Evolutionary conservation across 2,113 vertebrate species (phyloP).

Genomic region (Catharus bicknelli): DNA sequence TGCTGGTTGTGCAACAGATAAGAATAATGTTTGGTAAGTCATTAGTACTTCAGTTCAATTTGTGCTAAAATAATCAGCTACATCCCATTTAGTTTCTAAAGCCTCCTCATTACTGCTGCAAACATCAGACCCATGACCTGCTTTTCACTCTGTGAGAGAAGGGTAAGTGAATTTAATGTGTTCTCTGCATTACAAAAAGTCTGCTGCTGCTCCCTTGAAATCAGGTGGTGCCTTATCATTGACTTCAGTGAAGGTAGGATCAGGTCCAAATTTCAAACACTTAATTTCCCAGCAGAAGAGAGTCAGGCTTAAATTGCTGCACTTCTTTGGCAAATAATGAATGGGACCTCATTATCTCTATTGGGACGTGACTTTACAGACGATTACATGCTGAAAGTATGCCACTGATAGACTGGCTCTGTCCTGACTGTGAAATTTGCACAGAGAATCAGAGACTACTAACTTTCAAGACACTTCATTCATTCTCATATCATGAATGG

Average conservation of each 20-base stretch:
- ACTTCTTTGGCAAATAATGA: constrained; percentile 50
- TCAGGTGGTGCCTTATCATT: background rate
- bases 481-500: constrained; percentile 42
- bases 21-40: constrained; percentile 54
- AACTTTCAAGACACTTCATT: constrained; percentile 41
- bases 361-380: constrained; percentile 59
- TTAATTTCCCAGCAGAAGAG: constrained; percentile 26
- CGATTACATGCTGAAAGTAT: constrained; percentile 44
- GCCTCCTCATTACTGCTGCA: constrained; percentile 53
- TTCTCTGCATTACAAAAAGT: background rate
- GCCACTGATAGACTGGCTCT: constrained; percentile 15
- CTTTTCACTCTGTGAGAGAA: constrained; percentile 44
- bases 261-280: constrained; percentile 38
- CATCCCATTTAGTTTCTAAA: constrained; percentile 60
- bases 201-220: background rate
- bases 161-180: constrained; percentile 43
- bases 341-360: constrained; percentile 53
- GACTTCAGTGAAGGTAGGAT: constrained; percentile 25
- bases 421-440: constrained; percentile 39
- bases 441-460: constrained; percentile 9
- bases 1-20: constrained; percentile 49
- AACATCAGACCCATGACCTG: constrained; percentile 48
- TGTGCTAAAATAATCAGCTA: constrained; percentile 64
- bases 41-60: constrained; percentile 60
- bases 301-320: constrained; percentile 17